These are phyloP conservation scores for Dastarcus helophoroides DNA, from an alignment of 2,888 invertebrate species.

Conservation along the genomic window DNA sequence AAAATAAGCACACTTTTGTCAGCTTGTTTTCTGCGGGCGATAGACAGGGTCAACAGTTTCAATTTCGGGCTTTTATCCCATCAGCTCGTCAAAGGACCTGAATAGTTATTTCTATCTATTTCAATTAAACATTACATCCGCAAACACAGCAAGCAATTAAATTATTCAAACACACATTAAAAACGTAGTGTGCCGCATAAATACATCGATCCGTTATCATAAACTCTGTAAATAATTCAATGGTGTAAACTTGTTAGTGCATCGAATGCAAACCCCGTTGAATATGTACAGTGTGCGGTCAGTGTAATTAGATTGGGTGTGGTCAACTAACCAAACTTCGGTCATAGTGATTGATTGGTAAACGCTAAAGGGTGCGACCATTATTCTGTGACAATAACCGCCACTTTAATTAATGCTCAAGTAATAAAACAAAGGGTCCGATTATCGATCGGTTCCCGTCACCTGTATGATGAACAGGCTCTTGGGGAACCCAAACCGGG, in stretches of 20 bases:
- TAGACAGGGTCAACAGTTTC: too few relatives aligned
- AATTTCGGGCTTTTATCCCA: too few relatives aligned
- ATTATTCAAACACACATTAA: too few relatives aligned
- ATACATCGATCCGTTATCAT: slow-evolving; percentile 1
- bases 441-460: slow-evolving; percentile 16
- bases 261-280: slow-evolving; percentile 15
- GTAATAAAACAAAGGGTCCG: slow-evolving; percentile 16
- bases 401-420: slow-evolving; percentile 20
- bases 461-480: too few relatives aligned
- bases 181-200: background rate
- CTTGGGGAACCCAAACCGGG: too few relatives aligned
- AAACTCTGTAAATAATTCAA: slow-evolving; percentile 7
- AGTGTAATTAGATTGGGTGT: slow-evolving; percentile 24
- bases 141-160: too few relatives aligned
- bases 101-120: too few relatives aligned
- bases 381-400: slow-evolving; percentile 22
- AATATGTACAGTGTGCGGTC: slow-evolving; percentile 15
- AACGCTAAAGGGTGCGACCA: slow-evolving; percentile 18
- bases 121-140: too few relatives aligned
- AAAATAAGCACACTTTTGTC: too few relatives aligned
- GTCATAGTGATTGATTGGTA: slow-evolving; percentile 23
- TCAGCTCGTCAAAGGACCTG: too few relatives aligned
- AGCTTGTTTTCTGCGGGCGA: too few relatives aligned
- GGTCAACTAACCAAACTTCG: slow-evolving; percentile 23
- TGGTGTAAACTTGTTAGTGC: slow-evolving; percentile 9